A percentile compares a stretch with the other conserved stretches of the same genome.
Conservation (phyloP, 2,888 invertebrate genomes). For the Tryphoninae sp. region DNA sequence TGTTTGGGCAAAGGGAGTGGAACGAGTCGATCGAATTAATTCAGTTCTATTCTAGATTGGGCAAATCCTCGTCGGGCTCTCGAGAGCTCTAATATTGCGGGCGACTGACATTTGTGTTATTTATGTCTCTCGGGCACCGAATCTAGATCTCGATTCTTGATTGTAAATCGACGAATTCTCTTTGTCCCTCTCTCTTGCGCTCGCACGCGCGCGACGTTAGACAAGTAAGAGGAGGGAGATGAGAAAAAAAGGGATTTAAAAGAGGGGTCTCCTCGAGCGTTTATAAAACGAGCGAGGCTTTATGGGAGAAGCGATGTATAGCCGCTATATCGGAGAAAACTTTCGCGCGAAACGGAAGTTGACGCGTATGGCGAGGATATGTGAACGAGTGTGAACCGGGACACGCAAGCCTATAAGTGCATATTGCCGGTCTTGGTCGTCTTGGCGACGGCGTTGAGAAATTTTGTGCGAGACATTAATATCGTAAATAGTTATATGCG, state of each 20-base stretch:
- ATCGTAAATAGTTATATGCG: constrained; percentile 1
- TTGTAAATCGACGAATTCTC: constrained; percentile 50
- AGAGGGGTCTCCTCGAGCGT: not conserved
- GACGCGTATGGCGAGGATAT: constrained; percentile 44
- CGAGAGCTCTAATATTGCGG: constrained; percentile 35
- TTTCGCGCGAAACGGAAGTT: constrained; percentile 53
- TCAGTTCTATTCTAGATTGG: constrained; percentile 44
- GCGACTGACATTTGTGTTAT: constrained; percentile 59
- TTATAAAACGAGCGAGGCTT: not conserved
- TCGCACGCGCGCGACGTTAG: not conserved
- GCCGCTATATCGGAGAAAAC: constrained; percentile 32
- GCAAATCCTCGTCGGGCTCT: constrained; percentile 33
- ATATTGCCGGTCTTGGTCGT: not conserved
- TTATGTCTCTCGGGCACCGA: constrained; percentile 40
- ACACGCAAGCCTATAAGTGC: constrained; percentile 57
- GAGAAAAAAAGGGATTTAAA: constrained; percentile 16
- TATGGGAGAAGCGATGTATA: not conserved
- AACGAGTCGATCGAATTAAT: constrained; percentile 1
- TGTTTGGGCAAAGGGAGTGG: not conserved
- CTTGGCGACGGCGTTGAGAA: constrained; percentile 23
- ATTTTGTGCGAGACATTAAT: constrained; percentile 49
- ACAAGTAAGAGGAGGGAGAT: constrained; percentile 14
- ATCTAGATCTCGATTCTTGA: constrained; percentile 49
- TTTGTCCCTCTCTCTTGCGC: not conserved
- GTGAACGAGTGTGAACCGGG: constrained; percentile 57